Percentiles rank a stretch among this genome's conserved stretches.
These are phyloP conservation scores for Patagioenas fasciata DNA, from an alignment of 2,113 vertebrate species.

Conservation along the genomic window DNA sequence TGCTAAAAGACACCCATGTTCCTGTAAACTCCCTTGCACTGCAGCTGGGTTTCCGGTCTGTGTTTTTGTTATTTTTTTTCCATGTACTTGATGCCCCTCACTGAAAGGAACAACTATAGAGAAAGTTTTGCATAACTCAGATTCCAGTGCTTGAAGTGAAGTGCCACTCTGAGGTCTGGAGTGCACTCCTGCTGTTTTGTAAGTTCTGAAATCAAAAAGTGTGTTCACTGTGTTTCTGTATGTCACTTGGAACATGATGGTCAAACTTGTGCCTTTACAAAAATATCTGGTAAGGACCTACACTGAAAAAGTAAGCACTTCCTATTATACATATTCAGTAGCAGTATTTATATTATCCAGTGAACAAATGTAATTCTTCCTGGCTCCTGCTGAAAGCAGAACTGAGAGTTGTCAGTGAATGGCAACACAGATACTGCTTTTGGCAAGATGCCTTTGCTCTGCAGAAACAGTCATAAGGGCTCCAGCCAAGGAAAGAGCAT, in stretches of 20 bases:
- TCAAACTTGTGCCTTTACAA: neutral
- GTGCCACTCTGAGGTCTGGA: neutral
- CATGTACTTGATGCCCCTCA: rapidly evolving
- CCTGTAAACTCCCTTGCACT: neutral
- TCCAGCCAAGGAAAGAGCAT: neutral
- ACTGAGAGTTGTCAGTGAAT: neutral
- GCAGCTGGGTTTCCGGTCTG: neutral
- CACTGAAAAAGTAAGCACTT: neutral
- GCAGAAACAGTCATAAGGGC: neutral
- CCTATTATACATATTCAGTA: neutral
- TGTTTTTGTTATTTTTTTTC: neutral
- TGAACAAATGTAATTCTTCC: neutral
- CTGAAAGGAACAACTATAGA: neutral
- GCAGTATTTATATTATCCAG: neutral
- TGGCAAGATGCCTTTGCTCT: constrained; percentile 12
- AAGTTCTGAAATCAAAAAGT: neutral
- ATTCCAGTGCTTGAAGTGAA: neutral
- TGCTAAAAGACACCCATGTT: neutral
- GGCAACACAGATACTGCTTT: neutral
- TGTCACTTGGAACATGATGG: neutral
- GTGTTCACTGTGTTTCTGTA: neutral
- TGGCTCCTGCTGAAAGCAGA: neutral
- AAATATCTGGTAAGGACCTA: neutral
- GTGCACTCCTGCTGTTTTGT: neutral
- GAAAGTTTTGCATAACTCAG: neutral